Conservation (phyloP, 2,888 invertebrate genomes). For the Pseudococcus jackbeardsleyi region DNA sequence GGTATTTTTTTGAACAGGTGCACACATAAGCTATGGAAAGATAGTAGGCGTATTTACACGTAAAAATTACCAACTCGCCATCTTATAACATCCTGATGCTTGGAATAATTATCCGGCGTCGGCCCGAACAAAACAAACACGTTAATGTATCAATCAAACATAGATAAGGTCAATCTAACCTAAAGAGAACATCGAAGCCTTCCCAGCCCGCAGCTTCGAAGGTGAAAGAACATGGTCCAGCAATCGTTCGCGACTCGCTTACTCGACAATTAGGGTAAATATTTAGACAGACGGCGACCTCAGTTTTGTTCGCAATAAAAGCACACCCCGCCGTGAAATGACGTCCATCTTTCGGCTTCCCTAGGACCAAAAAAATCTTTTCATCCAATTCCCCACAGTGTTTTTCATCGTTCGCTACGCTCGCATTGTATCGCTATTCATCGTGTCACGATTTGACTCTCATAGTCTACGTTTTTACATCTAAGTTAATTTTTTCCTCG, state of each 20-base stretch:
- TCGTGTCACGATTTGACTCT: slow-evolving; percentile 6
- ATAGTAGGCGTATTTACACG: slow-evolving; percentile 15
- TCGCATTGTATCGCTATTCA: slow-evolving; percentile 4
- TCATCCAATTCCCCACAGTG: slow-evolving; percentile 27
- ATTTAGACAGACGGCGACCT: slow-evolving; percentile 42
- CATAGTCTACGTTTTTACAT: background rate
- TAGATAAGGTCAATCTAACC: slow-evolving; percentile 58
- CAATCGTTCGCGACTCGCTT: background rate
- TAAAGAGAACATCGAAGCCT: slow-evolving; percentile 1
- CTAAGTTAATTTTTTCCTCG: background rate
- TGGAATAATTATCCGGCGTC: background rate
- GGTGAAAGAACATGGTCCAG: slow-evolving; percentile 11
- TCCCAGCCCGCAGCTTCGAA: background rate
- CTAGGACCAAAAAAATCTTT: slow-evolving; percentile 17
- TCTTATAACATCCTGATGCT: background rate
- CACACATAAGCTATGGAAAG: background rate
- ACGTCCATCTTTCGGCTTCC: slow-evolving; percentile 43
- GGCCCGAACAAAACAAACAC: background rate
- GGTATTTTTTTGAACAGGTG: background rate
- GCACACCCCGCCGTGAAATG: slow-evolving; percentile 35
- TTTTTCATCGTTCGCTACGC: background rate
- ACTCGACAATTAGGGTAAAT: slow-evolving; percentile 45
- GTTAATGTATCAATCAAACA: slow-evolving; percentile 62
- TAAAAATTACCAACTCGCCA: background rate
- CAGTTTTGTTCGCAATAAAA: slow-evolving; percentile 34